Evolutionary conservation across 2,888 invertebrate species (phyloP).

Genomic region (Craniophora ligustri): DNA sequence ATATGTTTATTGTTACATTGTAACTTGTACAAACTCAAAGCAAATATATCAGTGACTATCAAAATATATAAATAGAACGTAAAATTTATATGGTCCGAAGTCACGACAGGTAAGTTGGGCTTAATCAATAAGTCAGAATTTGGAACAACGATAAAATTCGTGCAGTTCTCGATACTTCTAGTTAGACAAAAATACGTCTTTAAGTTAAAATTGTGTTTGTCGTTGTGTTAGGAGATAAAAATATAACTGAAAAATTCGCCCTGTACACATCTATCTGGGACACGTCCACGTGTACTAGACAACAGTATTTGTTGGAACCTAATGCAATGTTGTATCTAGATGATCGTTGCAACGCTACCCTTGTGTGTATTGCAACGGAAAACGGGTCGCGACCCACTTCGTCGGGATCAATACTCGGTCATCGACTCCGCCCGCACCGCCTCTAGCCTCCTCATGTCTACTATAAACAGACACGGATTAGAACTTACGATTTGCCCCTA

Average conservation of each 20-base stretch:
- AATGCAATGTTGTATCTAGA: conserved; percentile 47
- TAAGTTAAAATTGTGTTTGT: too few relatives aligned
- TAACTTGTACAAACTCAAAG: neutral
- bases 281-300: conserved; percentile 4
- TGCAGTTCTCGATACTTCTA: neutral
- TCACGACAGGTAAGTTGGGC: conserved; percentile 9
- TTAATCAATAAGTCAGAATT: conserved; percentile 16
- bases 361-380: conserved; percentile 80
- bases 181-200: neutral
- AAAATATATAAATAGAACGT: conserved; percentile 25
- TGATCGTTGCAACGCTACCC: conserved; percentile 71
- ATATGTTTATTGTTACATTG: conserved; percentile 21
- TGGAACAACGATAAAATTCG: conserved; percentile 2
- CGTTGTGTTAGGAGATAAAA: neutral
- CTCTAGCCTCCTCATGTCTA: conserved; percentile 66
- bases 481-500: conserved; percentile 25
- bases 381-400: conserved; percentile 86
- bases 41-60: conserved; percentile 10
- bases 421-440: conserved; percentile 82
- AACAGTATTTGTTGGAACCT: conserved; percentile 33
- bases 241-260: neutral
- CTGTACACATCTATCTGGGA: neutral
- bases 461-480: conserved; percentile 54
- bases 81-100: conserved; percentile 9
- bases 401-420: conserved; percentile 87